A percentile compares a stretch with the other conserved stretches of the same genome.
Conservation (phyloP, 1,140 invertebrate genomes). For the Drosophila nikananu region DNA sequence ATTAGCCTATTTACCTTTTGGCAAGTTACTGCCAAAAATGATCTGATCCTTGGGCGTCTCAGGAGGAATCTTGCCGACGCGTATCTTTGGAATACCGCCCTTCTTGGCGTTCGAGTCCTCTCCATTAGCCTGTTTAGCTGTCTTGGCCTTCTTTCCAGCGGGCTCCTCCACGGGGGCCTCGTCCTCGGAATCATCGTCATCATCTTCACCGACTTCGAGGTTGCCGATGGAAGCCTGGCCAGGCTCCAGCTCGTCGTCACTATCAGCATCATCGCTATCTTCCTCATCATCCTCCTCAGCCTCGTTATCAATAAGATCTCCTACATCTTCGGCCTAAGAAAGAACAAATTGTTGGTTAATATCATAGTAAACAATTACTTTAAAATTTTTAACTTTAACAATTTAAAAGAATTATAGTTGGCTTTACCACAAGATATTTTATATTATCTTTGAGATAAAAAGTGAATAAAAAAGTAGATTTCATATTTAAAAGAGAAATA, state of each 20-base stretch:
- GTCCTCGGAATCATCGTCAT: conserved; percentile 34
- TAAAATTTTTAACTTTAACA: no score
- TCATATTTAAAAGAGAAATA: no score
- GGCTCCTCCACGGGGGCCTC: conserved; percentile 50
- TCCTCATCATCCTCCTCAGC: conserved; percentile 51
- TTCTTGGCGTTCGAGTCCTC: conserved; percentile 10
- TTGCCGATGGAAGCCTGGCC: conserved; percentile 34
- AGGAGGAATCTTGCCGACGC: conserved; percentile 29
- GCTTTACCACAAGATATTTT: no score
- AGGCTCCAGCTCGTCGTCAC: conserved; percentile 51
- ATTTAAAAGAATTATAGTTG: no score
- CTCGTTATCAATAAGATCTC: conserved; percentile 36
- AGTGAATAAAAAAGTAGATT: no score
- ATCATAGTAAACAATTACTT: no score
- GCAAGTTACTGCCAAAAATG: conserved; percentile 44
- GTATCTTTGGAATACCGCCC: conserved; percentile 64
- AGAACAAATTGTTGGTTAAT: neutral
- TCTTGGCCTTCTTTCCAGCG: conserved; percentile 35
- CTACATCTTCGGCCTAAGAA: conserved; percentile 25
- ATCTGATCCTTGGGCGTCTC: conserved; percentile 40
- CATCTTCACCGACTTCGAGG: neutral
- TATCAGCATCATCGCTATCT: conserved; percentile 19
- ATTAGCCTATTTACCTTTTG: conserved; percentile 39
- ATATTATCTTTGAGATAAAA: no score
- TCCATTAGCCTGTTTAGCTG: neutral